These are phyloP conservation scores for Spilogale gracilis DNA, from an alignment of 2,113 vertebrate species.

Conservation along the genomic window DNA sequence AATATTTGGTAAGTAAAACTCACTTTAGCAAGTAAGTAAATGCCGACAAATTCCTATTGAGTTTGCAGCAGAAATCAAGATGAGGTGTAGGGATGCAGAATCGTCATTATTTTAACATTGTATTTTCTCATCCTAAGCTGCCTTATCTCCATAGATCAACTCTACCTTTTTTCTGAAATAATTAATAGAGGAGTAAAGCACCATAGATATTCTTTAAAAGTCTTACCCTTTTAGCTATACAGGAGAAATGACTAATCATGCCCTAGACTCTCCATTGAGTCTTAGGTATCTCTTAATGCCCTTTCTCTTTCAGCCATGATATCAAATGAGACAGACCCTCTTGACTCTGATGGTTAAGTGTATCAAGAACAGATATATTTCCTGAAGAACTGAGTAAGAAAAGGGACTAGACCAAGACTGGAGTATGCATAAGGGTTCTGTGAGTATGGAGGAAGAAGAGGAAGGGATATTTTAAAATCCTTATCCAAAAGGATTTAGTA, in stretches of 20 bases:
- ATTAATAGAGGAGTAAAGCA: background rate
- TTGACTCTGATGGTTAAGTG: background rate
- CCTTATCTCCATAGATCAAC: background rate
- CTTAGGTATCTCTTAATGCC: background rate
- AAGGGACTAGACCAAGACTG: background rate
- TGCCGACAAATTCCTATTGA: background rate
- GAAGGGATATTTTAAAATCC: background rate
- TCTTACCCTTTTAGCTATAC: background rate
- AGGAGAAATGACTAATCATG: background rate
- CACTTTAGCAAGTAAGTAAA: slow-evolving; percentile 10
- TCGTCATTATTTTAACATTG: background rate
- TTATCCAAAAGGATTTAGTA: background rate
- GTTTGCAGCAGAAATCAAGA: slow-evolving; percentile 1
- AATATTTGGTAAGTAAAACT: slow-evolving; percentile 36
- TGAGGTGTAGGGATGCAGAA: background rate
- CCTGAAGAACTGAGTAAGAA: background rate
- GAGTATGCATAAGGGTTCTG: background rate
- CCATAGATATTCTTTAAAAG: background rate
- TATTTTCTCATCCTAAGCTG: background rate
- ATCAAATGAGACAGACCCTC: background rate
- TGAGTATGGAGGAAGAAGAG: background rate
- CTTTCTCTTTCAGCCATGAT: background rate
- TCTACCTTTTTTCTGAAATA: background rate
- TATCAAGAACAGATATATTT: slow-evolving; percentile 36
- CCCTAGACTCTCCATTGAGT: background rate